Conservation (phyloP, 2,113 vertebrate species). For the Benitochromis conjunctus region DNA sequence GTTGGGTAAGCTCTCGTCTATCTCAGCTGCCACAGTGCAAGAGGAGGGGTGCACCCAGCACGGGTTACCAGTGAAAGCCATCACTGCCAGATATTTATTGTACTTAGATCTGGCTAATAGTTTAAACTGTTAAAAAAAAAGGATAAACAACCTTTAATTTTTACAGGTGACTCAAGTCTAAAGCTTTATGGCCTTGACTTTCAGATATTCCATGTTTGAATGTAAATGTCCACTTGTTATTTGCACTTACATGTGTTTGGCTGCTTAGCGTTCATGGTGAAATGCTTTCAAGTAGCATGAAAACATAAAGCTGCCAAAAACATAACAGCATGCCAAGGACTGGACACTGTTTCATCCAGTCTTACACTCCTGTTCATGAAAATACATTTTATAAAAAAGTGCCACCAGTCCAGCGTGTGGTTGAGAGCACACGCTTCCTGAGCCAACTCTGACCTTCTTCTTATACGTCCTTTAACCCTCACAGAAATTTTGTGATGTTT, state of each 20-base stretch:
- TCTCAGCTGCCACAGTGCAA: neutral
- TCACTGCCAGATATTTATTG: neutral
- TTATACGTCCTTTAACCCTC: neutral
- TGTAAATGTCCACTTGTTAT: neutral
- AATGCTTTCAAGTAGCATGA: neutral
- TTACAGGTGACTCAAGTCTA: neutral
- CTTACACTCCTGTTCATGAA: neutral
- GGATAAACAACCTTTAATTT: neutral
- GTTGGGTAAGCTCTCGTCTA: neutral
- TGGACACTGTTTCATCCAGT: neutral
- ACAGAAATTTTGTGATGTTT: neutral
- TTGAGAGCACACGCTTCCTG: neutral
- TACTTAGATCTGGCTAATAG: neutral
- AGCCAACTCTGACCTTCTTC: neutral
- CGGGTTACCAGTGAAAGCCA: neutral
- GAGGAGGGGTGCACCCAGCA: neutral
- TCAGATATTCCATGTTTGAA: neutral
- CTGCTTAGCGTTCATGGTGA: neutral
- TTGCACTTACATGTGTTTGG: neutral
- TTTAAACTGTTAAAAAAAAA: neutral
- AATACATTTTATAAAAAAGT: neutral
- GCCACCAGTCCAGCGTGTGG: neutral
- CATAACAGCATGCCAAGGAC: neutral
- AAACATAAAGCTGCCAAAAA: neutral
- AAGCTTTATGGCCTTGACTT: neutral